Conservation (phyloP, 23 tunicate genomes). For the Halocynthia roretzi region DNA sequence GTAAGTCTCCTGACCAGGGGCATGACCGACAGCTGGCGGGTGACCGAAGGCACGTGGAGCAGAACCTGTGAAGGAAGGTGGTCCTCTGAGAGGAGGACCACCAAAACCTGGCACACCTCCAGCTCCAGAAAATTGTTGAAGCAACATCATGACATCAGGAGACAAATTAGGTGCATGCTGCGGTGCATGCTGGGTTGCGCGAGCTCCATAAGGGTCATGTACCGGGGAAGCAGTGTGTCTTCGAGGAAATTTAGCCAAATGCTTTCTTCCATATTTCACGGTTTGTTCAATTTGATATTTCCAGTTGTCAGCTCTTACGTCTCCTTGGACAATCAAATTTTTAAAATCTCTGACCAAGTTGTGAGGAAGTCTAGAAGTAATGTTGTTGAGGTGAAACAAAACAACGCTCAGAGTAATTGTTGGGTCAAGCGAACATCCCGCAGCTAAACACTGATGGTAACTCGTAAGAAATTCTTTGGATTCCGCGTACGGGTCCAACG, state of each 20-base stretch:
- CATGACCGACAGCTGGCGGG: neutral
- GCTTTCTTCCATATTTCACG: conserved; percentile 19
- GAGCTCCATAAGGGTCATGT: conserved; percentile 6
- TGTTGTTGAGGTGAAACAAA: conserved; percentile 2
- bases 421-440: conserved; percentile 46
- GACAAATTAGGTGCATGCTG: conserved; percentile 1
- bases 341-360: conserved; percentile 15
- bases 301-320: conserved; percentile 73
- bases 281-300: conserved; percentile 9
- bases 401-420: conserved; percentile 16
- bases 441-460: conserved; percentile 55
- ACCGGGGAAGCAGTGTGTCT: too few species aligned
- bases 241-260: neutral
- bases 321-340: conserved; percentile 36
- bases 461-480: conserved; percentile 24
- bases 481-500: conserved; percentile 23
- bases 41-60: neutral
- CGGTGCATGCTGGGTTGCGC: conserved; percentile 11
- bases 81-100: neutral
- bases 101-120: neutral
- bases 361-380: conserved; percentile 8
- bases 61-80: neutral
- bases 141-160: neutral
- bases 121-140: conserved; percentile 18
- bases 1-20: neutral